These are phyloP conservation scores for Andrena haemorrhoa DNA, from an alignment of 2,888 invertebrate species.

Conservation along the genomic window DNA sequence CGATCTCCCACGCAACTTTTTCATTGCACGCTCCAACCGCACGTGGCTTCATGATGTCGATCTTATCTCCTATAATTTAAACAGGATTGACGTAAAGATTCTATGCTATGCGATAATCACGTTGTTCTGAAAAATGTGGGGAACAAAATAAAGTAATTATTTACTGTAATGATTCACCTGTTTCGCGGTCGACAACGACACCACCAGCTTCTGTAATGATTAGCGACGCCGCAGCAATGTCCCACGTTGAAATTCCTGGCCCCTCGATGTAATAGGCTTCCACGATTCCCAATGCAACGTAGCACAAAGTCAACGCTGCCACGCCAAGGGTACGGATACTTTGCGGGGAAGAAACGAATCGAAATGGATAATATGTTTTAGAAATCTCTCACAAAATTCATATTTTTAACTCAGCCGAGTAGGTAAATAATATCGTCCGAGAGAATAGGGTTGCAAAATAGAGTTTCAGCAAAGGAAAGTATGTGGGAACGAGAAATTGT, in stretches of 20 bases:
- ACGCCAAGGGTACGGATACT: conserved; percentile 90
- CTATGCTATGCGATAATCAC: too few relatives aligned
- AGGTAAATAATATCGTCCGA: too few relatives aligned
- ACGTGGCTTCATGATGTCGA: conserved; percentile 88
- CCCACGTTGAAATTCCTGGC: conserved; percentile 91
- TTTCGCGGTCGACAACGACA: conserved; percentile 87
- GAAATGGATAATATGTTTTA: too few relatives aligned
- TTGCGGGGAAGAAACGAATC: neutral
- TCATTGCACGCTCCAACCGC: conserved; percentile 86
- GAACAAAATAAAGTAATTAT: neutral
- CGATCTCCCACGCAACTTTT: conserved; percentile 85
- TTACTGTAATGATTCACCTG: conserved; percentile 71
- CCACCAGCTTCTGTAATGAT: conserved; percentile 93
- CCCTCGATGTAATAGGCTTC: conserved; percentile 91
- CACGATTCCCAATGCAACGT: conserved; percentile 89
- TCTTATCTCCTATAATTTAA: conserved; percentile 84
- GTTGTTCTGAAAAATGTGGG: neutral
- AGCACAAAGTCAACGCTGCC: conserved; percentile 90
- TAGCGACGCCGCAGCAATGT: conserved; percentile 91
- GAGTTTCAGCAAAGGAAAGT: too few relatives aligned
- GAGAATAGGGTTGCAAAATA: too few relatives aligned
- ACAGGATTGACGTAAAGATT: neutral
- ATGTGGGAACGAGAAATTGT: too few relatives aligned
- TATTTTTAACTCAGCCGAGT: too few relatives aligned
- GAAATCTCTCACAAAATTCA: too few relatives aligned